Percentiles rank a stretch among this genome's conserved stretches.
phyloP scores from a whole-genome alignment of 2,888 invertebrate genomes.

The Sarcophaga rosellei region DNA sequence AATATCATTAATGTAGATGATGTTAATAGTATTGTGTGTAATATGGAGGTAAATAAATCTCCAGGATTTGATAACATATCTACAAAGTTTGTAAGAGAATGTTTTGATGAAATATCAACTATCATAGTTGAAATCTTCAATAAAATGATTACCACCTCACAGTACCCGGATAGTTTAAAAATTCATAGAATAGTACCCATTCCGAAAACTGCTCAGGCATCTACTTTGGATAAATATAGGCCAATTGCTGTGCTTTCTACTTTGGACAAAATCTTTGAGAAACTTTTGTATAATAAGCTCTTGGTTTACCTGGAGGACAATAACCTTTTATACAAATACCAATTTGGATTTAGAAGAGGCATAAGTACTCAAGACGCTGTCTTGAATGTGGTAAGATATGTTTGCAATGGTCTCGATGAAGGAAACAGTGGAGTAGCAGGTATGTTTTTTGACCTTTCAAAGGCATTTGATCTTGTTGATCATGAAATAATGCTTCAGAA shows the following conservation, averaged over 20 bases:
- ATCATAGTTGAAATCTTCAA: conserved; percentile 5
- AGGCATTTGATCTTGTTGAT: conserved; percentile 37
- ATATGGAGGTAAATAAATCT: no score
- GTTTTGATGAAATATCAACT: neutral
- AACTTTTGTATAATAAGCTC: conserved; percentile 2
- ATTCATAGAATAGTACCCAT: no score
- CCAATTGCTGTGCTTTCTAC: neutral
- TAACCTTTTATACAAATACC: conserved; percentile 3
- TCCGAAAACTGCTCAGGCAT: no score
- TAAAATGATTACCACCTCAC: conserved; percentile 5
- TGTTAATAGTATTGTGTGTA: conserved; percentile 1
- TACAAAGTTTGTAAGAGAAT: neutral
- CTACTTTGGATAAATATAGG: no score
- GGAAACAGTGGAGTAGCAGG: conserved; percentile 6
- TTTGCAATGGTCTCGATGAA: conserved; percentile 14
- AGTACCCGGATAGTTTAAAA: neutral
- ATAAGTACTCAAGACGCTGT: neutral
- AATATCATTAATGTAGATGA: conserved; percentile 21
- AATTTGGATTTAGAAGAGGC: neutral
- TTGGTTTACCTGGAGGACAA: neutral
- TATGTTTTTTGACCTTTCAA: conserved; percentile 21
- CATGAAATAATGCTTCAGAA: conserved; percentile 22
- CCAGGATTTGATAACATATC: conserved; percentile 1
- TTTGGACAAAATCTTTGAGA: conserved; percentile 28
- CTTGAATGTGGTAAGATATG: neutral